phyloP scores from a whole-genome alignment of 2,113 vertebrate species.

The Sander lucioperca region DNA sequence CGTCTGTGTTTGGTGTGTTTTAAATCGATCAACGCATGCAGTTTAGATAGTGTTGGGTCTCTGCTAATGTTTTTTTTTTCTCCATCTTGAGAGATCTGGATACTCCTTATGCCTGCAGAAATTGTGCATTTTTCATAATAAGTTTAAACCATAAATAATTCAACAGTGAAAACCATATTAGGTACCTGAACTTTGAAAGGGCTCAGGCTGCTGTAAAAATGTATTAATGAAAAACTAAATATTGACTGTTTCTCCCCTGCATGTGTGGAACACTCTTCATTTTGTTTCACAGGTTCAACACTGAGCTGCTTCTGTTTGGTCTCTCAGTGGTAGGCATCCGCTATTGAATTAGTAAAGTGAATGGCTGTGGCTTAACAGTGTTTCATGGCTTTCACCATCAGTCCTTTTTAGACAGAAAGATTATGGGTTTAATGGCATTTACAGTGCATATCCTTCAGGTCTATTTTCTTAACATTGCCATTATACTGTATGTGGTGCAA shows the following conservation, averaged over 20 bases:
- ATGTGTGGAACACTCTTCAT: neutral
- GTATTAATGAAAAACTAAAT: neutral
- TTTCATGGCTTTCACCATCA: neutral
- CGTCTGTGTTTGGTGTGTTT: neutral
- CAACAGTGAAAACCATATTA: neutral
- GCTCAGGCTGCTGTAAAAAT: neutral
- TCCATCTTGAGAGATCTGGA: neutral
- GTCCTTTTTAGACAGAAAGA: neutral
- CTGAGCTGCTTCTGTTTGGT: conserved; percentile 2
- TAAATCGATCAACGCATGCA: neutral
- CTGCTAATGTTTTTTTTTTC: neutral
- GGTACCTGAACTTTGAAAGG: neutral
- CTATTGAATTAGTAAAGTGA: conserved; percentile 14
- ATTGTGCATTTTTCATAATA: conserved; percentile 2
- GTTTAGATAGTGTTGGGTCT: neutral
- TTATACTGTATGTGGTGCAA: neutral
- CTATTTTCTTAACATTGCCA: neutral
- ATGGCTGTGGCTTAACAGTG: neutral
- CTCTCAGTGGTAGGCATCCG: neutral
- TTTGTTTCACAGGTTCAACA: conserved; percentile 16
- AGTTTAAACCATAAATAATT: neutral
- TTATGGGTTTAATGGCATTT: conserved; percentile 10
- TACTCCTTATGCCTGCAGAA: neutral
- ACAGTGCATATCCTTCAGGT: neutral
- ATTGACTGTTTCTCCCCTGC: neutral